A percentile compares a stretch with the other conserved stretches of the same genome.
phyloP scores from a whole-genome alignment of 2,888 invertebrate genomes.

The Agriopis aurantiaria region DNA sequence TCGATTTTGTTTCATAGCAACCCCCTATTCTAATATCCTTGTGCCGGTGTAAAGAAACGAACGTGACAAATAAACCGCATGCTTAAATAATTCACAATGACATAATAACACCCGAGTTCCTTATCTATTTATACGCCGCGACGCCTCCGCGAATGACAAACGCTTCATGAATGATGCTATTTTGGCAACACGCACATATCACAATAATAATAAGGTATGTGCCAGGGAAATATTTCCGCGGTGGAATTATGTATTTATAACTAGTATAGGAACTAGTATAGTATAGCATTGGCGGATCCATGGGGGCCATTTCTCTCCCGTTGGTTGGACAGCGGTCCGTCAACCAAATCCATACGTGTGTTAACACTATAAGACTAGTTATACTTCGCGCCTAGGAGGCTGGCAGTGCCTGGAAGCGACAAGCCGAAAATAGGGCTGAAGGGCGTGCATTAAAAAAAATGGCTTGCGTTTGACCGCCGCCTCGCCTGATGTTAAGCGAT shows the following conservation, averaged over 20 bases:
- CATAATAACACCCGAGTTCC: not conserved
- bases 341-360: too few relatives aligned
- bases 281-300: too few relatives aligned
- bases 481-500: too few relatives aligned
- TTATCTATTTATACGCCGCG: constrained; percentile 8
- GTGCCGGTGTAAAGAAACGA: not conserved
- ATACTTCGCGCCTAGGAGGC: too few relatives aligned
- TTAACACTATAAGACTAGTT: too few relatives aligned
- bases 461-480: too few relatives aligned
- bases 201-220: constrained; percentile 4
- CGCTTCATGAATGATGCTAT: constrained; percentile 11
- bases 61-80: not conserved
- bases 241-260: not conserved
- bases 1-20: not conserved
- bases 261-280: not conserved
- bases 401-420: too few relatives aligned
- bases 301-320: too few relatives aligned
- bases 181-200: constrained; percentile 3
- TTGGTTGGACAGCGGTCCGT: too few relatives aligned
- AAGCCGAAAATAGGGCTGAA: too few relatives aligned
- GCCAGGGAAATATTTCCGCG: not conserved
- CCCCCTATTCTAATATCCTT: not conserved
- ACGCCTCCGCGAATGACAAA: constrained; percentile 19
- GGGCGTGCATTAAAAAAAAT: too few relatives aligned
- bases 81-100: constrained; percentile 2